Percentiles rank a stretch among this genome's conserved stretches.
Evolutionary conservation across 2,888 invertebrate species (phyloP).

Genomic region (Amphipyra berbera): DNA sequence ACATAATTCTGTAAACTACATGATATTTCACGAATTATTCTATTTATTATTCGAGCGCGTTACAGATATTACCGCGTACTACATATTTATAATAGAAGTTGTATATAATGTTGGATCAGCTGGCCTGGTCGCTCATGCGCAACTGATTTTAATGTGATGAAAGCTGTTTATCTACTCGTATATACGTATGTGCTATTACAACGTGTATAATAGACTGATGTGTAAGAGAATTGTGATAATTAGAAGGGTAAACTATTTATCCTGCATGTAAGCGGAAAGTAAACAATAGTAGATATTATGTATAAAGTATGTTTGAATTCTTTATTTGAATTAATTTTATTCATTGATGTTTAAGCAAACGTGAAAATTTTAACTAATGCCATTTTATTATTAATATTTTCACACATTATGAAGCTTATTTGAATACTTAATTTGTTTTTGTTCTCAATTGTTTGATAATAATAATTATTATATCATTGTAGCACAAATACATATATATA

Average conservation of each 20-base stretch:
- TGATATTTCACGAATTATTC: constrained; percentile 13
- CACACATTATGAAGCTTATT: constrained; percentile 40
- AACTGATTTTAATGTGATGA: constrained; percentile 22
- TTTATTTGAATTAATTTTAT: constrained; percentile 34
- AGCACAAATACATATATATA: constrained; percentile 45
- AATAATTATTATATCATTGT: constrained; percentile 41
- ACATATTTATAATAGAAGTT: constrained; percentile 27
- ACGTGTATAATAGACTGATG: constrained; percentile 79
- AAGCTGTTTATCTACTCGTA: constrained; percentile 34
- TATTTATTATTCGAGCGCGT: constrained; percentile 24
- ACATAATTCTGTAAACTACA: constrained; percentile 16
- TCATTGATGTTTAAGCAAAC: constrained; percentile 16
- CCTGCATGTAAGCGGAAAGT: constrained; percentile 58
- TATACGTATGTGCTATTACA: constrained; percentile 61
- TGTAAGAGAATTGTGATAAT: constrained; percentile 84
- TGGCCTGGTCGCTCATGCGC: constrained; percentile 47
- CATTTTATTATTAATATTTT: constrained; percentile 40
- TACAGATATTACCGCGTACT: constrained; percentile 12
- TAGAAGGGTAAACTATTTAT: constrained; percentile 68
- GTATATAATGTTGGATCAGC: constrained; percentile 46
- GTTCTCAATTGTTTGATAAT: constrained; percentile 39
- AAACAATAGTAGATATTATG: constrained; percentile 53
- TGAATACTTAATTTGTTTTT: constrained; percentile 44
- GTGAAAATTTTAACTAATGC: constrained; percentile 16
- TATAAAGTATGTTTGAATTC: constrained; percentile 39